Base-by-base conservation (phyloP, 2,888 invertebrate genomes). In the Teleiodes luculella region DNA sequence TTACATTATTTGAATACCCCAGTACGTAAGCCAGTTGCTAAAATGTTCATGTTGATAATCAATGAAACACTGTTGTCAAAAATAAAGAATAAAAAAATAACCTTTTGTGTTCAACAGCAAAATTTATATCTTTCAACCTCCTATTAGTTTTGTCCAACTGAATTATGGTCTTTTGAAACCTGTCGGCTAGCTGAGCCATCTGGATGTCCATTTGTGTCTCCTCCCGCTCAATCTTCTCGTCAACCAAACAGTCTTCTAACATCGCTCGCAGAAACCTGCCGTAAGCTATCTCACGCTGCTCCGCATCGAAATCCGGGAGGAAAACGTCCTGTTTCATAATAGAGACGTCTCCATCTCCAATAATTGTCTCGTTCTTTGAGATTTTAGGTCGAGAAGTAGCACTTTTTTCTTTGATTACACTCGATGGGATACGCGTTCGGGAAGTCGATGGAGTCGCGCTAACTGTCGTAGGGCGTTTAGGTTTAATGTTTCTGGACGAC, bases 101-200 rank as follows among this genome's bases (percentile, higher is more conserved):
- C 90, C 88, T 78, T 53, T 88, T 80, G 56, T 88, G 86, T 62
- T 91, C 90, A 0, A 78, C 80, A 39, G 83, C 75, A 75, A 90
- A 90, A 1, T 79, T 81, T 35, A 91, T 84, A 54, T 89, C 86
- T 56, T 87, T 90, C 45, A 91, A 56, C 13, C 88, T 70, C 33
- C 76, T 69, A 59, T 81, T 87, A 0, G 91, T 89, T 64, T 85
- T 85, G 47, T 90, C 85, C 3, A 90, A 64, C 51, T 87, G 74
- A 16, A 83, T 75, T 57, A 83, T 76, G 0, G 88, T 88, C 54
- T 86, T 78, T 58, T 85, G 78, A 43, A 91, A 86, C 13, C 90
- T 74, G 37, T 86, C 83, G 0, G 85, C 83, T 10, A 91, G 54
- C 39, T 80, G 78, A 0, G 81, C 68, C 77, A 91, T 83, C 53